phyloP scores from a whole-genome alignment of 2,888 invertebrate species.

The Drosophila stalkeri region DNA sequence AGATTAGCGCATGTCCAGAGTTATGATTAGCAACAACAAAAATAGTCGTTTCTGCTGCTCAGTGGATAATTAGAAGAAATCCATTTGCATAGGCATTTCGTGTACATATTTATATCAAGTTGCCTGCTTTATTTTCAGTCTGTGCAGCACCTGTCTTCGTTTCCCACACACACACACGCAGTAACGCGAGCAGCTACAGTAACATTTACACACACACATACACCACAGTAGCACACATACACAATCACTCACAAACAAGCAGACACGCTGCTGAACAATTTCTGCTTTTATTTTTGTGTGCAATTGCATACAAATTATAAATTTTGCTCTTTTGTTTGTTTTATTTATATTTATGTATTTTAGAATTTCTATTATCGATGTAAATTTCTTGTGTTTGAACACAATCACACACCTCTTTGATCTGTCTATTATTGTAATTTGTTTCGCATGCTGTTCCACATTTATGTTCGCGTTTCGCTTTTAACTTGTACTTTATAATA shows the following conservation, averaged over 20 bases:
- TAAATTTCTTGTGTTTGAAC: slow-evolving; percentile 14
- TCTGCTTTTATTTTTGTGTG: slow-evolving; percentile 32
- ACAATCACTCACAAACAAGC: slow-evolving; percentile 22
- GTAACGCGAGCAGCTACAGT: slow-evolving; percentile 15
- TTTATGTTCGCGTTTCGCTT: slow-evolving; percentile 45
- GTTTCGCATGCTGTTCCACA: slow-evolving; percentile 43
- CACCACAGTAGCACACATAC: slow-evolving; percentile 16
- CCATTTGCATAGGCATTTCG: slow-evolving; percentile 19
- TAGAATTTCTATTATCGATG: slow-evolving; percentile 30
- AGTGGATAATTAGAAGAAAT: slow-evolving; percentile 22
- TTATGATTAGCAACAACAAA: slow-evolving; percentile 54
- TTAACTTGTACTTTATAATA: slow-evolving; percentile 23
- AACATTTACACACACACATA: slow-evolving; percentile 36
- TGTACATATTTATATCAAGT: slow-evolving; percentile 13
- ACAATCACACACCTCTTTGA: slow-evolving; percentile 40
- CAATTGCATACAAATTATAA: slow-evolving; percentile 39
- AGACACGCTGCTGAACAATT: slow-evolving; percentile 25
- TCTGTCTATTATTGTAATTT: slow-evolving; percentile 33
- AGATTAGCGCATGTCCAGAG: slow-evolving; percentile 60
- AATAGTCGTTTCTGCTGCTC: slow-evolving; percentile 29
- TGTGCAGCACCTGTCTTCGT: slow-evolving; percentile 52
- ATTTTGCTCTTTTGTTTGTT: slow-evolving; percentile 33
- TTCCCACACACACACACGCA: slow-evolving; percentile 50
- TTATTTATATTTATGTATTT: slow-evolving; percentile 21
- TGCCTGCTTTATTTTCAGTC: slow-evolving; percentile 42